Evolutionary conservation across 2,113 vertebrate genomes (phyloP).

Genomic region (Engraulis encrasicolus): DNA sequence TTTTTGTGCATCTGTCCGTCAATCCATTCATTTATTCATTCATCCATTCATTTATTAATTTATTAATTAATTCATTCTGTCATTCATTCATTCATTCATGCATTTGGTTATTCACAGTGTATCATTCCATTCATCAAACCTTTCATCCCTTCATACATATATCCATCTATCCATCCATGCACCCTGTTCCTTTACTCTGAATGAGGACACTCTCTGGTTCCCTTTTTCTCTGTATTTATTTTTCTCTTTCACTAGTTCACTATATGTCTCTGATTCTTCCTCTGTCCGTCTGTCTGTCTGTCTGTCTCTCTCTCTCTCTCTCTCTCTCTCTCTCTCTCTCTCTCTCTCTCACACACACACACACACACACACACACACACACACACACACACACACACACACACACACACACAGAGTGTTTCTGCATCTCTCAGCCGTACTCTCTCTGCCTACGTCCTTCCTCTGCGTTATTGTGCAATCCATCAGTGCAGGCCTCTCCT

Average conservation of each 20-base stretch:
- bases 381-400: background rate
- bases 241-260: too few relatives aligned
- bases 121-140: too few relatives aligned
- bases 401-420: background rate
- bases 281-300: background rate
- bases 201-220: too few relatives aligned
- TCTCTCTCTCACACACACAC: background rate
- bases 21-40: too few relatives aligned
- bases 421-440: constrained; percentile 21
- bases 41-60: too few relatives aligned
- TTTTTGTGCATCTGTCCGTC: background rate
- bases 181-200: too few relatives aligned
- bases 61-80: too few relatives aligned
- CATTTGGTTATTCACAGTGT: too few relatives aligned
- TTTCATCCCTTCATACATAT: too few relatives aligned
- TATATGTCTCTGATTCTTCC: constrained; percentile 23
- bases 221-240: too few relatives aligned
- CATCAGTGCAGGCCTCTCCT: background rate
- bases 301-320: background rate
- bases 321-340: background rate
- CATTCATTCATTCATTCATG: too few relatives aligned
- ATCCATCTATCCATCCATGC: too few relatives aligned
- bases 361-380: background rate
- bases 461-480: background rate
- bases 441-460: background rate